Evolutionary conservation across 2,113 vertebrate genomes (phyloP).

Genomic region (Myrmecophaga tridactyla): DNA sequence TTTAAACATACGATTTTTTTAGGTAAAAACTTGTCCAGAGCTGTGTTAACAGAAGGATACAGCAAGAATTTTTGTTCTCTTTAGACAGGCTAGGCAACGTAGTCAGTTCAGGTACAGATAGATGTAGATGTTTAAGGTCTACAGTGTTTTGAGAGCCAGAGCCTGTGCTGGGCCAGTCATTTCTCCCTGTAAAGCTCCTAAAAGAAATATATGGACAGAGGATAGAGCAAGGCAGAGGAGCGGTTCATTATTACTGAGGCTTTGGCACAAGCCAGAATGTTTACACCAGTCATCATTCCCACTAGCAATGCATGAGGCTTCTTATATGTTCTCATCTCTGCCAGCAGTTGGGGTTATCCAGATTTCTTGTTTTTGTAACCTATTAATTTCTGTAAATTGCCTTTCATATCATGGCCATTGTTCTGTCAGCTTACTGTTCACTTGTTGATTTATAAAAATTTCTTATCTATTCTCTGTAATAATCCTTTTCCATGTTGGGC

Average conservation of each 20-base stretch:
- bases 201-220: not conserved
- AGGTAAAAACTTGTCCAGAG: not conserved
- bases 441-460: not conserved
- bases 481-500: not conserved
- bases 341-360: not conserved
- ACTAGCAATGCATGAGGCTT: not conserved
- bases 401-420: not conserved
- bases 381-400: not conserved
- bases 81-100: not conserved
- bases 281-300: not conserved
- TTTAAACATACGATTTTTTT: slow-evolving; percentile 16
- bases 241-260: not conserved
- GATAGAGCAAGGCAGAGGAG: not conserved
- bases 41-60: not conserved
- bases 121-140: not conserved
- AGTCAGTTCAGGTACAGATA: not conserved
- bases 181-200: not conserved
- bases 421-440: not conserved
- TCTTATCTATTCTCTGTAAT: not conserved
- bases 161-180: not conserved
- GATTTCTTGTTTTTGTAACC: not conserved
- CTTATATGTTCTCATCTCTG: not conserved
- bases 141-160: not conserved
- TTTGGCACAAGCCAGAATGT: not conserved
- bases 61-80: not conserved